A percentile compares a stretch with the other conserved stretches of the same genome.
These are phyloP conservation scores for Coboldia fuscipes DNA, from an alignment of 1,140 invertebrate genomes.

Conservation along the genomic window DNA sequence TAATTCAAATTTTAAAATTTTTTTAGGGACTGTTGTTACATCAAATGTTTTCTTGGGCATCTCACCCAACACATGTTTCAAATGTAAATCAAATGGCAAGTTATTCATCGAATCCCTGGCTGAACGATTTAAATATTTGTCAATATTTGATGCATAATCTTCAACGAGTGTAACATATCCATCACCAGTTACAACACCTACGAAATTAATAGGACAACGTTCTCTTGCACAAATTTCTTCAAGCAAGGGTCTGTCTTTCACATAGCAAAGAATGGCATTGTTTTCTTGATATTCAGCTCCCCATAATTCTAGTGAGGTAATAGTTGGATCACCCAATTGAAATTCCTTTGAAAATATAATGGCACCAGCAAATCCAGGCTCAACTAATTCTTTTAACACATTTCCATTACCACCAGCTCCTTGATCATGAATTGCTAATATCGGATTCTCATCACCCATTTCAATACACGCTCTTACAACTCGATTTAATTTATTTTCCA, in stretches of 20 bases:
- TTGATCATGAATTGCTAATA: slow-evolving; percentile 36
- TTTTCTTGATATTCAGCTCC: slow-evolving; percentile 97
- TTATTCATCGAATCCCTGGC: slow-evolving; percentile 12
- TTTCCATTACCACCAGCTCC: slow-evolving; percentile 95
- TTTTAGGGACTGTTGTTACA: slow-evolving; percentile 17
- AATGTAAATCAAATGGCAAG: slow-evolving; percentile 68
- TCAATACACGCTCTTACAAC: slow-evolving; percentile 84
- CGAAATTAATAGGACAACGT: slow-evolving; percentile 80
- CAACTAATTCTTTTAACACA: slow-evolving; percentile 89
- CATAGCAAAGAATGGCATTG: slow-evolving; percentile 62
- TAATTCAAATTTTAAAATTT: slow-evolving; percentile 25
- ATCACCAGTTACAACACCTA: slow-evolving; percentile 76
- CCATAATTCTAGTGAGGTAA: slow-evolving; percentile 86
- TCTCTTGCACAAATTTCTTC: slow-evolving; percentile 60
- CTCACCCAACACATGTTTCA: slow-evolving; percentile 68
- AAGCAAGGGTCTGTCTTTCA: slow-evolving; percentile 38
- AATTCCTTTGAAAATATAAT: slow-evolving; percentile 75
- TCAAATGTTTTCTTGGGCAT: slow-evolving; percentile 32
- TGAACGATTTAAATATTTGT: slow-evolving; percentile 15
- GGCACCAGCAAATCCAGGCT: slow-evolving; percentile 62
- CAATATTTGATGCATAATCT: slow-evolving; percentile 25
- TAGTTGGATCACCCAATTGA: slow-evolving; percentile 82
- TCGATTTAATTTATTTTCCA: slow-evolving; percentile 94
- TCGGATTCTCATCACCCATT: slow-evolving; percentile 60
- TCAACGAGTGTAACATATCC: slow-evolving; percentile 60